A percentile compares a stretch with the other conserved stretches of the same genome.
Evolutionary conservation across 2,888 invertebrate genomes (phyloP).

Genomic region (Tachina grossa): DNA sequence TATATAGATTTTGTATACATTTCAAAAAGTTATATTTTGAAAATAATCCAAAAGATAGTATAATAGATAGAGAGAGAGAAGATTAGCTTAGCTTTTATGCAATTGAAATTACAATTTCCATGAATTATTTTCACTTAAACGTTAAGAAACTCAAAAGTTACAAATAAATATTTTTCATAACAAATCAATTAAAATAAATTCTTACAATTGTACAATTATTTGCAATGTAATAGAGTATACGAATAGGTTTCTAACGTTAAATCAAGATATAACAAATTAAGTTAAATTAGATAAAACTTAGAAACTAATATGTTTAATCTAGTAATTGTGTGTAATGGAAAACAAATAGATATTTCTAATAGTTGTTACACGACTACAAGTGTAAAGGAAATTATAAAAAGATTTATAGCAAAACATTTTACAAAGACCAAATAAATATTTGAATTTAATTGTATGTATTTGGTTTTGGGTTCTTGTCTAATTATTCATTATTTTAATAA

Average conservation of each 20-base stretch:
- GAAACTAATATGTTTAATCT: constrained; percentile 66
- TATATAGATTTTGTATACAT: constrained; percentile 68
- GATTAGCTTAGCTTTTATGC: constrained; percentile 58
- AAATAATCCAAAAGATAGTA: constrained; percentile 54
- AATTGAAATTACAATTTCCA: constrained; percentile 53
- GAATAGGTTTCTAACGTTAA: not conserved
- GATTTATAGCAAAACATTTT: constrained; percentile 7
- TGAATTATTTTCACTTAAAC: constrained; percentile 25
- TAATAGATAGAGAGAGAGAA: constrained; percentile 15
- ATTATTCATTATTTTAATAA: not conserved
- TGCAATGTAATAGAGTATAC: not conserved
- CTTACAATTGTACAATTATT: not conserved
- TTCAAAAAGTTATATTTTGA: constrained; percentile 70
- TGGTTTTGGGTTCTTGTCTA: too few relatives aligned
- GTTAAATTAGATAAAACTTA: constrained; percentile 41
- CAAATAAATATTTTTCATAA: constrained; percentile 38
- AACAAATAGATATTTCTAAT: constrained; percentile 31
- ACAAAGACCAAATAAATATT: not conserved
- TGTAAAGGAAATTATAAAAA: constrained; percentile 74
- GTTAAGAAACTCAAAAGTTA: constrained; percentile 1
- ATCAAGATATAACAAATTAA: constrained; percentile 23
- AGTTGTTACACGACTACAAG: constrained; percentile 72
- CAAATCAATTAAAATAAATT: not conserved
- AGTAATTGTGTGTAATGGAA: constrained; percentile 40
- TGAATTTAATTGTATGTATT: not conserved